phyloP scores from a whole-genome alignment of 23 tunicate genomes.

The Trididemnum nubilum region DNA sequence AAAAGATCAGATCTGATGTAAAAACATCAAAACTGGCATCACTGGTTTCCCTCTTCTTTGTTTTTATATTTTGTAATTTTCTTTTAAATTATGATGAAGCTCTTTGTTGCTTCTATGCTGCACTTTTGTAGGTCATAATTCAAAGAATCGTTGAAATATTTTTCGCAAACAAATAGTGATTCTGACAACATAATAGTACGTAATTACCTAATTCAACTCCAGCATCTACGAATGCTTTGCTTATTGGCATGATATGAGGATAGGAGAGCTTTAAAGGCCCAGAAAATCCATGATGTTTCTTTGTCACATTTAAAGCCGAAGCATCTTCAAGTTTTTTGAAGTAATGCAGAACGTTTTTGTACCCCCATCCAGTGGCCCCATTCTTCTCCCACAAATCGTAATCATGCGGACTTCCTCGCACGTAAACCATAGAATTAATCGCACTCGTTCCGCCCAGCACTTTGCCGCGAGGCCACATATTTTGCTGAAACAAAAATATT shows the following conservation, averaged over 20 bases:
- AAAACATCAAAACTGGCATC: too few species aligned
- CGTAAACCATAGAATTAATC: constrained; percentile 57
- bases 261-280: constrained; percentile 53
- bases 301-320: not conserved
- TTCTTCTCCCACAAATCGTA: constrained; percentile 55
- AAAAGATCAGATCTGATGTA: too few species aligned
- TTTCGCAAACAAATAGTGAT: too few species aligned
- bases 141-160: too few species aligned
- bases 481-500: constrained; percentile 41
- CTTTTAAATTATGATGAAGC: too few species aligned
- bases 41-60: too few species aligned
- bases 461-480: constrained; percentile 60
- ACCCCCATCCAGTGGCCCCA: constrained; percentile 75
- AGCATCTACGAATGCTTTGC: constrained; percentile 32
- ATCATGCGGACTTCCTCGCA: constrained; percentile 66
- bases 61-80: too few species aligned
- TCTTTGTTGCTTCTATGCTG: too few species aligned
- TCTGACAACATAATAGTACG: too few species aligned
- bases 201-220: constrained; percentile 53
- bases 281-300: constrained; percentile 31
- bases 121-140: too few species aligned
- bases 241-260: not conserved
- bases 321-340: constrained; percentile 62
- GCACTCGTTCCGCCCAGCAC: constrained; percentile 75
- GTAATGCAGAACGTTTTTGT: constrained; percentile 58